Percentiles rank a stretch among this genome's conserved stretches.
Conservation (phyloP, 2,113 vertebrate genomes). For the Vidua chalybeata region DNA sequence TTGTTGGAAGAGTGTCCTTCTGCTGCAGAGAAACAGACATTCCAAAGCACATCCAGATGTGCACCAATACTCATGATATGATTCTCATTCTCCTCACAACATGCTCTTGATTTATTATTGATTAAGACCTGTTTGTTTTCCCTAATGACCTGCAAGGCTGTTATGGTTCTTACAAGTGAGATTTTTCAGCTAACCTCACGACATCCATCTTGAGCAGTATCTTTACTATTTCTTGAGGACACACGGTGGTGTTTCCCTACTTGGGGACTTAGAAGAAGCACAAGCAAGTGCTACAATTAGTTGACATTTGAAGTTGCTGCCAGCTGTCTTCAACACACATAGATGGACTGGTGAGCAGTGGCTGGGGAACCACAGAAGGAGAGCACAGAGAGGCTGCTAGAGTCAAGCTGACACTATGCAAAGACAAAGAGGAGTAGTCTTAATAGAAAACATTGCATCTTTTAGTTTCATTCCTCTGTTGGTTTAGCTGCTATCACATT, state of each 20-base stretch:
- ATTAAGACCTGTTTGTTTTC: slow-evolving; percentile 44
- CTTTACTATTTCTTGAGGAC: neutral
- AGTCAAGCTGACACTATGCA: neutral
- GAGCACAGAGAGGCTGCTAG: neutral
- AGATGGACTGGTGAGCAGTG: neutral
- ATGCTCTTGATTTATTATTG: slow-evolving; percentile 37
- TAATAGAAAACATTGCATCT: neutral
- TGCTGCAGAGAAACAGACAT: neutral
- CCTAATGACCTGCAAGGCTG: neutral
- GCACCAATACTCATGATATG: slow-evolving; percentile 32
- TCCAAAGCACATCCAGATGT: slow-evolving; percentile 70
- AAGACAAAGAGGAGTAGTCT: neutral
- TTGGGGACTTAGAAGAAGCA: neutral
- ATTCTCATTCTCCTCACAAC: slow-evolving; percentile 52
- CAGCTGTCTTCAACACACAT: neutral
- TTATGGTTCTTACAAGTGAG: neutral
- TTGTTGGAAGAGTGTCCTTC: neutral
- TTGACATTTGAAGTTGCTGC: neutral
- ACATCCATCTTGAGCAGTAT: neutral
- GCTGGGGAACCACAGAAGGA: neutral
- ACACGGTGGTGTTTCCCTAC: neutral
- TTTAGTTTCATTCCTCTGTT: neutral
- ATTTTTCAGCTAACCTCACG: slow-evolving; percentile 7
- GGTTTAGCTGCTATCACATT: neutral
- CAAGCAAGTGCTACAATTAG: neutral